phyloP scores from a whole-genome alignment of 2,113 vertebrate species.

The Acanthisitta chloris region DNA sequence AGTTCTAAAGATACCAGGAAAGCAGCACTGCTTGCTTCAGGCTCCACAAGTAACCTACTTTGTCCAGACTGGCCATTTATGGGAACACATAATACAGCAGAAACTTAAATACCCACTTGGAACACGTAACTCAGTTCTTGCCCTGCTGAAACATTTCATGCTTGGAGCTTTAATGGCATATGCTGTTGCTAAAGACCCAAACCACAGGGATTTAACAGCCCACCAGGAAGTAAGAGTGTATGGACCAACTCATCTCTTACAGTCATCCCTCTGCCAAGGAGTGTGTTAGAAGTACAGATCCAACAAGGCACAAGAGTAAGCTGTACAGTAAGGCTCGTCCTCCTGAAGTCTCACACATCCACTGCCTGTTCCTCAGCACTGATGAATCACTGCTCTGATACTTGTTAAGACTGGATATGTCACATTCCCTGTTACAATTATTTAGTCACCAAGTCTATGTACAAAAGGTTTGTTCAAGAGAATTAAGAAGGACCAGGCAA shows the following conservation, averaged over 20 bases:
- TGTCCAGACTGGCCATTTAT: background rate
- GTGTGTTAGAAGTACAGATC: background rate
- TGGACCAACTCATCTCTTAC: background rate
- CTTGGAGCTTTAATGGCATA: background rate
- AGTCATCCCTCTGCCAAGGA: background rate
- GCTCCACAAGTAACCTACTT: background rate
- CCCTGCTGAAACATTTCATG: background rate
- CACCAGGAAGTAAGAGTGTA: background rate
- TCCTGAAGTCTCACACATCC: background rate
- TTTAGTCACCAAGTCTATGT: background rate
- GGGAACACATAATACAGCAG: background rate
- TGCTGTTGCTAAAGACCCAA: background rate
- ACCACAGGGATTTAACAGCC: background rate
- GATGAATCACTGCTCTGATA: constrained; percentile 18
- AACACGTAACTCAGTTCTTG: background rate
- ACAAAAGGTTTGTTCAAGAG: background rate
- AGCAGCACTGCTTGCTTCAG: background rate
- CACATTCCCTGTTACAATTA: background rate
- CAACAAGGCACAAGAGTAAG: background rate
- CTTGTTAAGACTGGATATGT: background rate
- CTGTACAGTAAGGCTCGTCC: background rate
- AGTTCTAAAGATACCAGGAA: background rate
- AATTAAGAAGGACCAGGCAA: background rate
- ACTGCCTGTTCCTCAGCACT: background rate
- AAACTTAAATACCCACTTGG: background rate